Evolutionary conservation across 2,113 vertebrate species (phyloP).

Genomic region (Limnothrissa miodon): DNA sequence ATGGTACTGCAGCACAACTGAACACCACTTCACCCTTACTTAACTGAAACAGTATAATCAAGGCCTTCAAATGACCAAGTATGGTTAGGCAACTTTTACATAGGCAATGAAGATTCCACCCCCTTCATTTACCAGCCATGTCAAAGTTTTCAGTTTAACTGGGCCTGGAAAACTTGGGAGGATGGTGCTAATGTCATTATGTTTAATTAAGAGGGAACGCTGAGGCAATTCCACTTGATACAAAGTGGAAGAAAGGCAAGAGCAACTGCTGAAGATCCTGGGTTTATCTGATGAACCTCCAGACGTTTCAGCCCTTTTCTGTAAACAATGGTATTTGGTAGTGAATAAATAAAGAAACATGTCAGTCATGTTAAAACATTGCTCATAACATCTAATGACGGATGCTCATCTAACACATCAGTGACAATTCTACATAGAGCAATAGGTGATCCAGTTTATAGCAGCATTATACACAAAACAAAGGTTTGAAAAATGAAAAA

Average conservation of each 20-base stretch:
- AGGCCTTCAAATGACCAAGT: background rate
- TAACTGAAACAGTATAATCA: background rate
- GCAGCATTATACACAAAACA: too few relatives aligned
- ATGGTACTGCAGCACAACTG: background rate
- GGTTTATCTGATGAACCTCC: background rate
- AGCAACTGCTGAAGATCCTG: slow-evolving; percentile 8
- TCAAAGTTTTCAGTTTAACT: background rate
- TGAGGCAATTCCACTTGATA: background rate
- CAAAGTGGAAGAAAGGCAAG: slow-evolving; percentile 4
- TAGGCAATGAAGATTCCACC: background rate
- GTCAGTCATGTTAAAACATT: slow-evolving; percentile 16
- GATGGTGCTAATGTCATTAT: slow-evolving; percentile 27
- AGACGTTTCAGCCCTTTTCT: slow-evolving; percentile 48
- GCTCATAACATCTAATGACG: background rate
- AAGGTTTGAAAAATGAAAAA: too few relatives aligned
- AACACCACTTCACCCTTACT: background rate
- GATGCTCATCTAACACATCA: too few relatives aligned
- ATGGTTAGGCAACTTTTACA: background rate
- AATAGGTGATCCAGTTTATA: too few relatives aligned
- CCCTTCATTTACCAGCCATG: background rate
- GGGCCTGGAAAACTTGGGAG: background rate
- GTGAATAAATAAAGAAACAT: slow-evolving; percentile 1
- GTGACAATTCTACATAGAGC: too few relatives aligned
- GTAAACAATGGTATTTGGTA: slow-evolving; percentile 23
- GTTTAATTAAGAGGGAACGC: background rate